These are phyloP conservation scores for Stenichneumon culpator DNA, from an alignment of 2,888 invertebrate species.

Conservation along the genomic window DNA sequence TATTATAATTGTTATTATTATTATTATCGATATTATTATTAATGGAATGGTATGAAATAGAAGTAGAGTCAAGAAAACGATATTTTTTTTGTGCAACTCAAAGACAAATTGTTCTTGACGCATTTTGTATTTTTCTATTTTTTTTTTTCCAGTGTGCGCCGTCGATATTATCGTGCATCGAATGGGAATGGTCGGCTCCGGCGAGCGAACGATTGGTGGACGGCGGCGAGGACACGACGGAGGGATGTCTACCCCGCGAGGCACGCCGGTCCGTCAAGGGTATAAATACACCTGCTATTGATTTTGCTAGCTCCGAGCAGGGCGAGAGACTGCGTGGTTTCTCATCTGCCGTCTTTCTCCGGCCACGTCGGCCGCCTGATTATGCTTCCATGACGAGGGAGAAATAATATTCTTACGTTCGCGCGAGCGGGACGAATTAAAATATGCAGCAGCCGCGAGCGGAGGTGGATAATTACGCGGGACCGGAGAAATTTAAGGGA, in stretches of 20 bases:
- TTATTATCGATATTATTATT: too few relatives aligned
- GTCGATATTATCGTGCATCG: slow-evolving; percentile 27
- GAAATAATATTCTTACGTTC: slow-evolving; percentile 32
- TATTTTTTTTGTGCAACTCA: too few relatives aligned
- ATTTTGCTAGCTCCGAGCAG: slow-evolving; percentile 59
- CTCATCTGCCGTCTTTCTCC: slow-evolving; percentile 34
- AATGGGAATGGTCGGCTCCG: slow-evolving; percentile 27
- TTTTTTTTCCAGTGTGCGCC: not conserved
- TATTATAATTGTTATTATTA: too few relatives aligned
- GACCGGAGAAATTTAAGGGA: slow-evolving; percentile 4
- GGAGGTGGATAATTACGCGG: slow-evolving; percentile 13
- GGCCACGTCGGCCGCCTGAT: slow-evolving; percentile 7
- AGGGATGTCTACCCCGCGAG: slow-evolving; percentile 52
- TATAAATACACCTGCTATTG: slow-evolving; percentile 68
- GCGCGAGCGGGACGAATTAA: slow-evolving; percentile 20
- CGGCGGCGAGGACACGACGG: slow-evolving; percentile 2
- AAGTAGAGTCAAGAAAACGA: too few relatives aligned
- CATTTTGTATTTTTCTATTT: not conserved
- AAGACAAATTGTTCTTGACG: too few relatives aligned
- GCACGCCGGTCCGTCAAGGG: slow-evolving; percentile 53
- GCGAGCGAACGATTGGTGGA: slow-evolving; percentile 41
- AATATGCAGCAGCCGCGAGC: slow-evolving; percentile 15
- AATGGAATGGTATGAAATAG: too few relatives aligned
- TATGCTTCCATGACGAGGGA: not conserved
- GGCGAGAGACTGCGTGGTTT: slow-evolving; percentile 50